Percentiles rank a stretch among this genome's conserved stretches.
Evolutionary conservation across 2,888 invertebrate genomes (phyloP).

Genomic region (Epistrophella euchroma): DNA sequence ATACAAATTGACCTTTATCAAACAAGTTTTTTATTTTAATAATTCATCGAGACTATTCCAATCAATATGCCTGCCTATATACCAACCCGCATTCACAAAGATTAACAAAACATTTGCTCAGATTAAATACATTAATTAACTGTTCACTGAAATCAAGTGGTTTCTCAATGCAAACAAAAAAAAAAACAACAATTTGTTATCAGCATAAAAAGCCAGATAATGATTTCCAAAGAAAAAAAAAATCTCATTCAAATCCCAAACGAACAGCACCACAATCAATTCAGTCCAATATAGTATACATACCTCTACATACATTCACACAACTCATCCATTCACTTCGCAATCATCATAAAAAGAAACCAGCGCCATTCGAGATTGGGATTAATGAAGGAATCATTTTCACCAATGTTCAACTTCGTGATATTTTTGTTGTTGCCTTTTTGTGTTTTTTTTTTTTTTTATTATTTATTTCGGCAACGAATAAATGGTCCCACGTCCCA

Average conservation of each 20-base stretch:
- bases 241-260: conserved; percentile 24
- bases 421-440: conserved; percentile 34
- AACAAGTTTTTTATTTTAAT: neutral
- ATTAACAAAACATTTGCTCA: conserved; percentile 13
- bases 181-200: conserved; percentile 31
- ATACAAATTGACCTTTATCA: neutral
- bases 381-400: conserved; percentile 73
- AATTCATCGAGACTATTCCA: neutral
- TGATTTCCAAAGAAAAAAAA: conserved; percentile 27
- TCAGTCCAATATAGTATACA: conserved; percentile 18
- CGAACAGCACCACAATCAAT: conserved; percentile 31
- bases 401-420: conserved; percentile 66
- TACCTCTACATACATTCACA: conserved; percentile 26
- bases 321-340: conserved; percentile 43
- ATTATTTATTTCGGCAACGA: conserved; percentile 20
- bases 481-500: conserved; percentile 50
- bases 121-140: conserved; percentile 52
- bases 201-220: conserved; percentile 36
- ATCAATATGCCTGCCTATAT: conserved; percentile 9
- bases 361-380: conserved; percentile 70
- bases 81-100: conserved; percentile 42
- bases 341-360: conserved; percentile 53
- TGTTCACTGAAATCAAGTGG: conserved; percentile 49
- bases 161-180: conserved; percentile 48
- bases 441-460: conserved; percentile 22